Conservation (phyloP, 1,140 invertebrate genomes). For the Ladona fulva region DNA sequence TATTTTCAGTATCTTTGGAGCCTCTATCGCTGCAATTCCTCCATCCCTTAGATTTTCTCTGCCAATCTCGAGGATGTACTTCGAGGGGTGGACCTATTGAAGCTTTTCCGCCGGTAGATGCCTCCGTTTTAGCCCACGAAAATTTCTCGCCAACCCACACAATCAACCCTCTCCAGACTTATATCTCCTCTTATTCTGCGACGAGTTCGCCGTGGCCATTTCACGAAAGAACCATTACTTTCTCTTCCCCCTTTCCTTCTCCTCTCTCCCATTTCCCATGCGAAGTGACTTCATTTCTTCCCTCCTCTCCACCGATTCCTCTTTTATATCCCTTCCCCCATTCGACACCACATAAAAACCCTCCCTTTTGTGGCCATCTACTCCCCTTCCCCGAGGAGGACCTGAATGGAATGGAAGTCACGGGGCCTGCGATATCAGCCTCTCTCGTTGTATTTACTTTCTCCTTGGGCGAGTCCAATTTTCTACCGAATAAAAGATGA, state of each 20-base stretch:
- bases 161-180: no score
- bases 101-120: no score
- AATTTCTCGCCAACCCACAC: no score
- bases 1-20: no score
- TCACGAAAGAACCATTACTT: no score
- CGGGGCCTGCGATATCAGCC: not conserved
- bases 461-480: slow-evolving; percentile 33
- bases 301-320: not conserved
- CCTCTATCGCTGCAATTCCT: no score
- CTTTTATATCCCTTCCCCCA: not conserved
- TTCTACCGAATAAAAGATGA: slow-evolving; percentile 37
- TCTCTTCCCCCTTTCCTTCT: not conserved
- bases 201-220: no score
- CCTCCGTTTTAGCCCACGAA: no score
- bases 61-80: no score
- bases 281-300: not conserved
- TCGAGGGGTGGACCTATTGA: no score
- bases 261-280: not conserved
- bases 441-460: slow-evolving; percentile 31
- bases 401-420: slow-evolving; percentile 8
- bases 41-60: no score
- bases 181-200: no score
- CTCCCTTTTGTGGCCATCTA: not conserved
- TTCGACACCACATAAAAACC: not conserved
- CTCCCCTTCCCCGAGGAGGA: not conserved